Evolutionary conservation across 2,888 invertebrate species (phyloP).

Genomic region (Scaptomyza polygonia): DNA sequence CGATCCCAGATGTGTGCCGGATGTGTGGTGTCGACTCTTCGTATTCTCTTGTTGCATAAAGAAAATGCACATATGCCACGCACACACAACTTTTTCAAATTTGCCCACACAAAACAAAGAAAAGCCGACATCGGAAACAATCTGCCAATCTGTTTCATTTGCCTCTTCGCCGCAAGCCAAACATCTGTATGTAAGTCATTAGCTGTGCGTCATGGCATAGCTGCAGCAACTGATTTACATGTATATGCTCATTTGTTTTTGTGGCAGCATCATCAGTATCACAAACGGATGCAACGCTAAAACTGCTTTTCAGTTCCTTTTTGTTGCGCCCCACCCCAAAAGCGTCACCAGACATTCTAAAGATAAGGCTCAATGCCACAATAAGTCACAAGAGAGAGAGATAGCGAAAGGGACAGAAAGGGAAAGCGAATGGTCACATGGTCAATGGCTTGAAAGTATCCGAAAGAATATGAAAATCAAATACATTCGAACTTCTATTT

Average conservation of each 20-base stretch:
- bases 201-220: conserved; percentile 18
- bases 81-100: conserved; percentile 8
- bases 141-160: conserved; percentile 13
- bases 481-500: too few species aligned
- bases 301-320: not conserved
- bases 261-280: conserved; percentile 28
- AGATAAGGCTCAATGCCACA: not conserved
- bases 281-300: not conserved
- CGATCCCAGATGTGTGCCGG: conserved; percentile 1
- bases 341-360: not conserved
- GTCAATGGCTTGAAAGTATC: not conserved
- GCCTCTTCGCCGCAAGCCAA: not conserved
- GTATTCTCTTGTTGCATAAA: conserved; percentile 1
- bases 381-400: not conserved
- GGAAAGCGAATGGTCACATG: too few species aligned
- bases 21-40: not conserved
- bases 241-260: not conserved
- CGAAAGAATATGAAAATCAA: not conserved
- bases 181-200: conserved; percentile 12
- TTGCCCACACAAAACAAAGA: conserved; percentile 6
- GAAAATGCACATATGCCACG: conserved; percentile 13
- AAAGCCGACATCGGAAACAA: conserved; percentile 31
- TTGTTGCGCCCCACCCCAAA: not conserved
- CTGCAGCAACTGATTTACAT: not conserved
- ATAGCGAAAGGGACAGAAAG: too few species aligned